Evolutionary conservation across 2,113 vertebrate species (phyloP).

Genomic region (Zosterops hypoxanthus): DNA sequence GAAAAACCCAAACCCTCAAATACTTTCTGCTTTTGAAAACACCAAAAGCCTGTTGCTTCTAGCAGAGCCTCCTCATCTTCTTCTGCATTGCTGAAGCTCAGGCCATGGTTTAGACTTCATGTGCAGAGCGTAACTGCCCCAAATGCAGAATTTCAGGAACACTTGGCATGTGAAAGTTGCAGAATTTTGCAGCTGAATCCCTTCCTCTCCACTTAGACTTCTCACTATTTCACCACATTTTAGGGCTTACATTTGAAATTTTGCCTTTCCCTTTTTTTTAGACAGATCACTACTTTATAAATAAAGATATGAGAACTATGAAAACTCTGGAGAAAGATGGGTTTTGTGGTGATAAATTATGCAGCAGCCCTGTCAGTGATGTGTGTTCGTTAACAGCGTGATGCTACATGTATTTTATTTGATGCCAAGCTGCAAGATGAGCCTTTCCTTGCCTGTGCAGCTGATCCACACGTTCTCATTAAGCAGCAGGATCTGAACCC

Average conservation of each 20-base stretch:
- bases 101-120: rapidly evolving
- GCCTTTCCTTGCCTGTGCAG: background rate
- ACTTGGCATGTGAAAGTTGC: background rate
- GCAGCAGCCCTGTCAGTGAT: background rate
- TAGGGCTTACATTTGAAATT: background rate
- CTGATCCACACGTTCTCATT: background rate
- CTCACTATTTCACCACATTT: background rate
- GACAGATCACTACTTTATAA: background rate
- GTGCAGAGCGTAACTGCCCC: too few relatives aligned
- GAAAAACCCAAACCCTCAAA: background rate
- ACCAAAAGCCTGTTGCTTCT: background rate
- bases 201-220: background rate
- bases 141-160: background rate
- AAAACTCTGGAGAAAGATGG: background rate
- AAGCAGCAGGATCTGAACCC: background rate
- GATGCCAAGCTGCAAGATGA: background rate
- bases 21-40: background rate
- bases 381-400: background rate
- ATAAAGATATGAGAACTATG: background rate
- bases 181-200: background rate
- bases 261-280: background rate
- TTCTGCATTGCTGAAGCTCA: background rate
- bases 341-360: background rate
- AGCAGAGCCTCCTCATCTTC: background rate
- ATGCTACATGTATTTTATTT: background rate